Evolutionary conservation across 2,888 invertebrate genomes (phyloP).

Genomic region (Odontothrips loti): DNA sequence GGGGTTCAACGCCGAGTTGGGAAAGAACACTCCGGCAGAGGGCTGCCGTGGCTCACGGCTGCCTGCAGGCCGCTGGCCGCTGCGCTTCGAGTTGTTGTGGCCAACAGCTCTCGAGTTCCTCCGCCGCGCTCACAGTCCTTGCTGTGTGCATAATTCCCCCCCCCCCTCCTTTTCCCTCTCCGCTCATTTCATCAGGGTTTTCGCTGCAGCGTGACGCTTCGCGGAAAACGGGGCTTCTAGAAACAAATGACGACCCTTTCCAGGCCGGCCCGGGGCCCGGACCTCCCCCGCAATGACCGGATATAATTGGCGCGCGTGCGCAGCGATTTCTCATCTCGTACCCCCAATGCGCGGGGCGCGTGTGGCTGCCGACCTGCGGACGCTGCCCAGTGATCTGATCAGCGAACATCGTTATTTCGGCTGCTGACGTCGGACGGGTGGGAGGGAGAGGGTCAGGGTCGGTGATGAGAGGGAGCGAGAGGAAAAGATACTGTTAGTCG

Average conservation of each 20-base stretch:
- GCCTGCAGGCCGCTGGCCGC: too few species aligned
- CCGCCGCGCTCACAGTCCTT: too few species aligned
- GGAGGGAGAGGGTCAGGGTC: background rate
- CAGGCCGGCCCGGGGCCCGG: too few species aligned
- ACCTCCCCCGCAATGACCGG: background rate
- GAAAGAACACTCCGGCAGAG: too few species aligned
- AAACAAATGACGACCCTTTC: background rate
- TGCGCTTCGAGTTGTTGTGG: too few species aligned
- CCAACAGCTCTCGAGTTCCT: too few species aligned
- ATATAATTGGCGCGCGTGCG: background rate
- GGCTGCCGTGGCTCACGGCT: too few species aligned
- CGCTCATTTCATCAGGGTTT: too few species aligned
- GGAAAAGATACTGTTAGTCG: background rate
- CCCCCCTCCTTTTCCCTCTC: too few species aligned
- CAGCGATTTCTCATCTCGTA: background rate
- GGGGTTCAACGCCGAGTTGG: too few species aligned
- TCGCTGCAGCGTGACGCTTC: background rate
- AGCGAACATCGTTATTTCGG: background rate
- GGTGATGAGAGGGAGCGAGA: constrained; percentile 35
- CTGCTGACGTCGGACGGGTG: background rate
- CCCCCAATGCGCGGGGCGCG: background rate
- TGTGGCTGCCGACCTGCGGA: background rate
- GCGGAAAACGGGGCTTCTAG: background rate
- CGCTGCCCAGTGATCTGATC: background rate
- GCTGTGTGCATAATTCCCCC: too few species aligned